A percentile compares a stretch with the other conserved stretches of the same genome.
These are phyloP conservation scores for Megalurothrips usitatus DNA, from an alignment of 2,888 invertebrate species.

Conservation along the genomic window DNA sequence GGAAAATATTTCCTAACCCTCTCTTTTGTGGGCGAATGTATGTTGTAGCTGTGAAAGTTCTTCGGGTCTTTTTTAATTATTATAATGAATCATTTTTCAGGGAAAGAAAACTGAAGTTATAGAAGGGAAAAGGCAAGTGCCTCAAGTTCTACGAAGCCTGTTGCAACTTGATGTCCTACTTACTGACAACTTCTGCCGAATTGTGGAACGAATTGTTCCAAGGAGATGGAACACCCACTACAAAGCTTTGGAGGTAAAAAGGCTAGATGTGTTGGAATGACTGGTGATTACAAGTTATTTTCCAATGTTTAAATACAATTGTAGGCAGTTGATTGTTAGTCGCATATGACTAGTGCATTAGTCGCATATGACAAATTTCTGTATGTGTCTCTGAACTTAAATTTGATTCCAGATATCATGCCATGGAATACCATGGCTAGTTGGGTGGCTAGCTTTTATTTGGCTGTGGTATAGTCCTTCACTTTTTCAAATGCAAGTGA, in stretches of 20 bases:
- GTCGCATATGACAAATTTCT: no score
- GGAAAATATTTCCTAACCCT: conserved; percentile 11
- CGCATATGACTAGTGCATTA: background rate
- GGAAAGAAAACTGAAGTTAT: conserved; percentile 31
- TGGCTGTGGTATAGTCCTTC: conserved; percentile 66
- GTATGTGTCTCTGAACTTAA: no score
- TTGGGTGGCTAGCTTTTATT: conserved; percentile 69
- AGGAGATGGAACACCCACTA: conserved; percentile 47
- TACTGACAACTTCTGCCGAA: conserved; percentile 45
- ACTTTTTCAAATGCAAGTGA: conserved; percentile 76
- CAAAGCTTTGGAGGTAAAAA: conserved; percentile 50
- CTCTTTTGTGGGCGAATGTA: background rate
- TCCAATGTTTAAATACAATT: background rate
- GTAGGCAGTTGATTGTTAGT: background rate
- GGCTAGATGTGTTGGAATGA: conserved; percentile 29
- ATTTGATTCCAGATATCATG: conserved; percentile 64
- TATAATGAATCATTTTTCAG: conserved; percentile 17
- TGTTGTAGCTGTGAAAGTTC: conserved; percentile 28
- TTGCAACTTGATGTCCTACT: conserved; percentile 45
- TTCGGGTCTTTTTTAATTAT: conserved; percentile 28
- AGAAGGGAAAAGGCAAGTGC: conserved; percentile 42
- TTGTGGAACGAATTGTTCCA: conserved; percentile 43
- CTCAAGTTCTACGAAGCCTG: conserved; percentile 42
- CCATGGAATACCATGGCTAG: conserved; percentile 84
- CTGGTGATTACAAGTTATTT: no score